Evolutionary conservation across 2,797 vertebrate species (phyloP).

Genomic region (Poeciliopsis presidionis): DNA sequence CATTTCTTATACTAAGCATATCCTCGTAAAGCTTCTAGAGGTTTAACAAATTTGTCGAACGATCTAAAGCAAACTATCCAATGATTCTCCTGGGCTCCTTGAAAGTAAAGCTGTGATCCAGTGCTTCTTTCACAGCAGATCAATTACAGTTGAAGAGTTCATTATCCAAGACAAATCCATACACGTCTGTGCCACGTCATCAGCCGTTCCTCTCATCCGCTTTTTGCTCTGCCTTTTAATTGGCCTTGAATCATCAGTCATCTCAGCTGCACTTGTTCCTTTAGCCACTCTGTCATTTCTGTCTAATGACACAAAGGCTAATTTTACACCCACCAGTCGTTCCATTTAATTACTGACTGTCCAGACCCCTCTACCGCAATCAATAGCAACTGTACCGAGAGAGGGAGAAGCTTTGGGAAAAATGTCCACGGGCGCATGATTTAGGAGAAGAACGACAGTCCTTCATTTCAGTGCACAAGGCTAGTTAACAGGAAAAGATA

Average conservation of each 20-base stretch:
- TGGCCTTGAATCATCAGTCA: slow-evolving; percentile 80
- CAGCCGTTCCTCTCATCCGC: slow-evolving; percentile 54
- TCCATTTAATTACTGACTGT: slow-evolving; percentile 85
- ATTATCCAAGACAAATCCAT: slow-evolving; percentile 83
- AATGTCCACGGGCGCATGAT: slow-evolving; percentile 54
- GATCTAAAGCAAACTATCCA: slow-evolving; percentile 50
- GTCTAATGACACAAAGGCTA: slow-evolving; percentile 83
- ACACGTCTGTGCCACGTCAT: slow-evolving; percentile 64
- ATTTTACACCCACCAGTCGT: slow-evolving; percentile 85
- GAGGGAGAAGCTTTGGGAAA: slow-evolving; percentile 50
- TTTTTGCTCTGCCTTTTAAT: slow-evolving; percentile 76
- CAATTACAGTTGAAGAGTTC: slow-evolving; percentile 81
- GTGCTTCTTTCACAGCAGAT: slow-evolving; percentile 67
- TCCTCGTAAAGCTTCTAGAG: background rate
- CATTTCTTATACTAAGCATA: background rate
- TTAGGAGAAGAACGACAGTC: slow-evolving; percentile 47
- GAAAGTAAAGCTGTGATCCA: slow-evolving; percentile 60
- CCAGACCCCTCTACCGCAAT: slow-evolving; percentile 76
- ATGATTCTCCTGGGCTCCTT: slow-evolving; percentile 49
- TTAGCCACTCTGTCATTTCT: slow-evolving; percentile 64
- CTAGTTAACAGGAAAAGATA: slow-evolving; percentile 40
- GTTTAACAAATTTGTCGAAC: slow-evolving; percentile 43
- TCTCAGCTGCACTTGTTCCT: slow-evolving; percentile 64
- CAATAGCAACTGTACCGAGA: slow-evolving; percentile 75
- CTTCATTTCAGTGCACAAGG: slow-evolving; percentile 44